These are phyloP conservation scores for Aspidiotus destructor DNA, from an alignment of 2,888 invertebrate species.

Conservation along the genomic window DNA sequence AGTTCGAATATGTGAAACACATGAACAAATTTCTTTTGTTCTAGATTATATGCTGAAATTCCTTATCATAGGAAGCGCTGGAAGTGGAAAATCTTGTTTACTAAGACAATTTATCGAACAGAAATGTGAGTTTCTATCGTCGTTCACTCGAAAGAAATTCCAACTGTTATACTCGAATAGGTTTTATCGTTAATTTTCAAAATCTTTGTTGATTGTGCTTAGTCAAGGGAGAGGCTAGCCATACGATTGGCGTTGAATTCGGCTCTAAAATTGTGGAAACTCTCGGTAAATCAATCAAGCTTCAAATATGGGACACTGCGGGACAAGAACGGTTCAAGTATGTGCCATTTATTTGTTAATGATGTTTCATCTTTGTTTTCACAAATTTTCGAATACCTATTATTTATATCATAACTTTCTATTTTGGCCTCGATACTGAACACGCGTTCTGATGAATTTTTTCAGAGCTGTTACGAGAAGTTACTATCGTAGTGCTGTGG, in stretches of 20 bases:
- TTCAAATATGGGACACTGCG: conserved; percentile 41
- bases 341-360: conserved; percentile 4
- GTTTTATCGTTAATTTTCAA: background rate
- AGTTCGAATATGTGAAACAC: too few species aligned
- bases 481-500: conserved; percentile 79
- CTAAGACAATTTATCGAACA: conserved; percentile 75
- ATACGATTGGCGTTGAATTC: conserved; percentile 79
- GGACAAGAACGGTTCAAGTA: conserved; percentile 45
- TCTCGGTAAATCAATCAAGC: conserved; percentile 69
- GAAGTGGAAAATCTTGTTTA: conserved; percentile 72
- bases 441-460: conserved; percentile 32
- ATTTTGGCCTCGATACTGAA: background rate
- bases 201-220: conserved; percentile 38
- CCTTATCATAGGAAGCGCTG: conserved; percentile 73
- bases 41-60: conserved; percentile 76
- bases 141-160: background rate
- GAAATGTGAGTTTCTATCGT: conserved; percentile 57
- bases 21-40: background rate
- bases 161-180: background rate
- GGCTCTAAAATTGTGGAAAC: conserved; percentile 76
- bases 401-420: background rate
- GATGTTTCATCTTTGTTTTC: background rate
- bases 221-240: conserved; percentile 75
- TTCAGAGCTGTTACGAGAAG: conserved; percentile 59
- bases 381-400: background rate